Evolutionary conservation across 2,797 vertebrate species (phyloP), one percentile per base, ranked within the genome.

Genomic region (Sebastolobus alascanus): DNA sequence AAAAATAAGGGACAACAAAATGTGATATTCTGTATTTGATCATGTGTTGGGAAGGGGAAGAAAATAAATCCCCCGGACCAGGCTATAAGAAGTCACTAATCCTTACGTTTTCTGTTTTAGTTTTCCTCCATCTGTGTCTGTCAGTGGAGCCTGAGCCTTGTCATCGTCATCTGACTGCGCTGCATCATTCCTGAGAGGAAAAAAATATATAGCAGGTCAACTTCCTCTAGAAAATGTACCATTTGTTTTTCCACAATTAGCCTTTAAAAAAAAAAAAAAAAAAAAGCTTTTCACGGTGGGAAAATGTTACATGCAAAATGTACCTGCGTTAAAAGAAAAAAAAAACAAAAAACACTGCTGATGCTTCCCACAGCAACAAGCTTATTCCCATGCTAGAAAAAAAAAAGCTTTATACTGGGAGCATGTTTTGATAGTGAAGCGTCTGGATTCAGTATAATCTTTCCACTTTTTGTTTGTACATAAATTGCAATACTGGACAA

Each of bases 91-190:
- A 16, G 33, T 12, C 29, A 22, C 6, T 1, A 38, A 25, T 87
- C 79, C 94, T 97, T 94, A 99, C 99, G 98, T 99, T 96, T 97
- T 99, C 94, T 99, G 98, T 85, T 99, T 99, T 76, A 99, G 95
- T 90, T 97, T 98, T 61, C 98, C 98, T 89, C 98, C 98, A 27
- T 99, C 99, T 0, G 97, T 92, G 91, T 99, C 99, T 1, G 95
- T 87, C 84, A 97, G 94, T 1, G 97, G 93, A 22, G 97, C 81
- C 77, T 98, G 97, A 84, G 97, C 85, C 91, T 99, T 99, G 67
- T 99, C 99, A 91, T 99, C 99, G 50, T 99, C 98, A 60, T 99
- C 99, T 12, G 99, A 99, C 93, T 99, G 98, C 4, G 98, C 97
- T 3, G 97, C 97, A 20, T 99, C 98, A 3, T 97, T 99, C 85